Evolutionary conservation across 2,113 vertebrate genomes (phyloP).

Genomic region (Pholis gunnellus): DNA sequence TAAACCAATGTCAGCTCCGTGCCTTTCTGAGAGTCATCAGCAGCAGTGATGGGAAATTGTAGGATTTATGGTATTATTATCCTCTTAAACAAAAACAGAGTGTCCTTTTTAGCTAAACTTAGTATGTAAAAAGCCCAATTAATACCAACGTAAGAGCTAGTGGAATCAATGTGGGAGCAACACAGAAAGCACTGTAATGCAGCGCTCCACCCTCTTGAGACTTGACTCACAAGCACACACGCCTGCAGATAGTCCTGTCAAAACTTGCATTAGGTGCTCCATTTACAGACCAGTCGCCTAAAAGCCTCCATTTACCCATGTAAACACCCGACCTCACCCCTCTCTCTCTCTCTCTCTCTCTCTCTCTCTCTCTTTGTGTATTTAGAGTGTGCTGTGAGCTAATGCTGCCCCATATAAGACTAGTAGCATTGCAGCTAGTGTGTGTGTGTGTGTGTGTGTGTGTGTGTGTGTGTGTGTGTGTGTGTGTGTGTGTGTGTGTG

Average conservation of each 20-base stretch:
- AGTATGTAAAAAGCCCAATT: background rate
- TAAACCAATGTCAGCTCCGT: background rate
- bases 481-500: slow-evolving; percentile 1
- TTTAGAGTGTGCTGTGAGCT: slow-evolving; percentile 37
- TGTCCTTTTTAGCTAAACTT: background rate
- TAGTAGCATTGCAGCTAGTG: slow-evolving; percentile 11
- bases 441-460: slow-evolving; percentile 15
- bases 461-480: background rate
- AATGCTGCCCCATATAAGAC: slow-evolving; percentile 38
- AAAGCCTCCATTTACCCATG: slow-evolving; percentile 57
- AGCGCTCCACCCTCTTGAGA: slow-evolving; percentile 10
- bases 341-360: slow-evolving; percentile 22
- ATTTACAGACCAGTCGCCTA: slow-evolving; percentile 22
- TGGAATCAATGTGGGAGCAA: background rate
- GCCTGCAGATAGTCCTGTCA: slow-evolving; percentile 24
- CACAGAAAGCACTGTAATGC: slow-evolving; percentile 4
- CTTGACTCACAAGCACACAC: background rate
- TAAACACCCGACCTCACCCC: slow-evolving; percentile 32
- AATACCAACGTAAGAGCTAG: slow-evolving; percentile 8
- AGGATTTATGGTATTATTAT: background rate
- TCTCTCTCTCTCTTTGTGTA: slow-evolving; percentile 40
- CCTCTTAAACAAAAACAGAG: background rate
- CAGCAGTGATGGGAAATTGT: background rate
- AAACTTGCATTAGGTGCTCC: slow-evolving; percentile 41
- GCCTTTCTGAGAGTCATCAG: background rate